Conservation (phyloP, 2,113 vertebrate genomes). For the Megaleporinus macrocephalus region DNA sequence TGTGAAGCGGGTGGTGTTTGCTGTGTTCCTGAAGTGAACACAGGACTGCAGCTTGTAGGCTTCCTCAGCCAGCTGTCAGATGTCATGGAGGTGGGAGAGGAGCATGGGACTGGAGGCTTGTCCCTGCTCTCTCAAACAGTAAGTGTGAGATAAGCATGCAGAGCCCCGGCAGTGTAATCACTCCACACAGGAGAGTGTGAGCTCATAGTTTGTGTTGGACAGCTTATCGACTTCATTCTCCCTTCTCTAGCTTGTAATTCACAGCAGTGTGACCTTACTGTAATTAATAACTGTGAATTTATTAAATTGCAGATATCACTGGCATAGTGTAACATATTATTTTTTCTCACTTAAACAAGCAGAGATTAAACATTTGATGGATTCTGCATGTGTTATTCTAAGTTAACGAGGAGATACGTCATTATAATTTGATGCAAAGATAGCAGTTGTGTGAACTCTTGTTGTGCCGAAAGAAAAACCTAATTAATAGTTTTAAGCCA, state of each 20-base stretch:
- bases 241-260: background rate
- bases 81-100: constrained; percentile 41
- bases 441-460: no score
- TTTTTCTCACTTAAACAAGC: no score
- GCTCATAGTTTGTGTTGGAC: background rate
- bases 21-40: background rate
- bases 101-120: background rate
- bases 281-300: no score
- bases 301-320: no score
- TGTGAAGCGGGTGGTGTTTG: no score
- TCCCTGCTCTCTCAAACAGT: constrained; percentile 4
- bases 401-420: no score
- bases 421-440: no score
- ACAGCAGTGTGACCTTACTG: background rate
- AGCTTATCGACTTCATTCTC: background rate
- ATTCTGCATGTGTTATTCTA: no score
- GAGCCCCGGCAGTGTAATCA: constrained; percentile 30
- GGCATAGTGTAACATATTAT: no score
- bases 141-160: constrained; percentile 5
- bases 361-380: no score
- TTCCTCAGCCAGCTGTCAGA: constrained; percentile 19
- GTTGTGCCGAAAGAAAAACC: no score
- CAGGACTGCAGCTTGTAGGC: background rate
- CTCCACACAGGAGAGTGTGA: constrained; percentile 10
- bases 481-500: no score